Evolutionary conservation across 2,113 vertebrate genomes (phyloP).

Genomic region (Cyanoramphus novaezelandiae): DNA sequence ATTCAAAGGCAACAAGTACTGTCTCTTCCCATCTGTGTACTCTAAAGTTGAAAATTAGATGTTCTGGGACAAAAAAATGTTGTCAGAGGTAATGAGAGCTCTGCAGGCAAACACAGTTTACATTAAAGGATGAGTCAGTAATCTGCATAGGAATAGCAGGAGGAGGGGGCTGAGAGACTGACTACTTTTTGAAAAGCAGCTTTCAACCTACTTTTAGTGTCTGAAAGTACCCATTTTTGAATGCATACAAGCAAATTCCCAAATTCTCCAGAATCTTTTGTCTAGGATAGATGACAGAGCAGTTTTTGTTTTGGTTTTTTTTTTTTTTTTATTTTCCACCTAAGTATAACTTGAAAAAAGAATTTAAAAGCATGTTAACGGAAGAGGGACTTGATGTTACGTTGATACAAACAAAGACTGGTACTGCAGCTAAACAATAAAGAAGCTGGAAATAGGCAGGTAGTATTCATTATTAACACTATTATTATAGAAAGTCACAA

Average conservation of each 20-base stretch:
- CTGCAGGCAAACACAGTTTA: conserved; percentile 36
- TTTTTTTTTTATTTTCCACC: fast-evolving
- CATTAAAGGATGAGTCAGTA: conserved; percentile 64
- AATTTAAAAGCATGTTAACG: not conserved
- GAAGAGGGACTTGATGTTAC: not conserved
- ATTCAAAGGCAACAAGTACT: conserved; percentile 7
- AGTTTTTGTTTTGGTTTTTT: not conserved
- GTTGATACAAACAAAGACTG: not conserved
- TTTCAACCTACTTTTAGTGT: not conserved
- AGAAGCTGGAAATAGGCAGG: not conserved
- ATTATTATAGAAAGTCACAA: not conserved
- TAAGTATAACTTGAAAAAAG: not conserved
- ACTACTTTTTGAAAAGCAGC: not conserved
- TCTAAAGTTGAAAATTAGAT: conserved; percentile 66
- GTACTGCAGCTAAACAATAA: not conserved
- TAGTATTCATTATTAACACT: not conserved
- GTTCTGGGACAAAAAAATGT: conserved; percentile 66
- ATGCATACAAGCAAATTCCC: not conserved
- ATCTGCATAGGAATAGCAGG: conserved; percentile 59
- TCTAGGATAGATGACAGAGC: not conserved
- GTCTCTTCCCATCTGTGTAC: conserved; percentile 17
- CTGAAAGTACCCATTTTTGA: not conserved
- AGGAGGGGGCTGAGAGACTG: conserved; percentile 10
- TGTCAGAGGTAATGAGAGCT: conserved; percentile 70
- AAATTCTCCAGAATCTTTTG: not conserved